Evolutionary conservation across 2,888 invertebrate genomes (phyloP), one percentile per base, ranked within the genome.

Genomic region (Chirona hameri): DNA sequence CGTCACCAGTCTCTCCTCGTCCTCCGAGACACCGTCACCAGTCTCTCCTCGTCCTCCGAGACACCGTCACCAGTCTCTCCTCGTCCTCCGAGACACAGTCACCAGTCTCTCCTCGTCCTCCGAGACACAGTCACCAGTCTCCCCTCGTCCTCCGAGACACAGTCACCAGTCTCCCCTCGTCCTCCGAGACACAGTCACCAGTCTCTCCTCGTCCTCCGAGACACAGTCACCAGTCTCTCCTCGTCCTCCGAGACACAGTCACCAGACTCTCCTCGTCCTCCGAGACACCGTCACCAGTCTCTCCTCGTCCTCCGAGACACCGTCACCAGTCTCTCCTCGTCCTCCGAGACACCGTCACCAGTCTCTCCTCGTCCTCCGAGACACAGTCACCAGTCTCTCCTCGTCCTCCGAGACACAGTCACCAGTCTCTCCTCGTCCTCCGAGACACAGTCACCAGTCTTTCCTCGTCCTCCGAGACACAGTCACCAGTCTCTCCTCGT

Each of bases 41-140:
- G 14, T 27, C 29, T 14, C 69, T 4, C 69, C 69, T 14, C 29
- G 29, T 69, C 60, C 60, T 7, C 24, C 24, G 24, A 60, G 39
- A 39, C 39, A 39, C 39, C 39, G 39, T 39, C 39, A 39, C 39
- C 39, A n/a, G n/a, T n/a, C n/a, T n/a, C n/a, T n/a, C n/a, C n/a
- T n/a, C n/a, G n/a, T n/a, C n/a, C n/a, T n/a, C n/a, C n/a, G n/a
- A n/a, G n/a, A n/a, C n/a, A n/a, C 97, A 87, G 97, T 92, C 86
- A 98, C 97, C 88, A 98, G 91, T 86, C 96, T 92, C 89, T 97
- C 97, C 89, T 98, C 98, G 92, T 98, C 97, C 90, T 97, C 97
- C 86, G 97, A 97, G 5, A 39, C 27, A 14, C 10, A 0, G 14
- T 24, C 24, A 27, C 10, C 69, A 29, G 14, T 27, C 29, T 14